Percentiles rank a stretch among this genome's conserved stretches.
These are phyloP conservation scores for Nomada fucata DNA, from an alignment of 2,888 invertebrate genomes.

Conservation along the genomic window DNA sequence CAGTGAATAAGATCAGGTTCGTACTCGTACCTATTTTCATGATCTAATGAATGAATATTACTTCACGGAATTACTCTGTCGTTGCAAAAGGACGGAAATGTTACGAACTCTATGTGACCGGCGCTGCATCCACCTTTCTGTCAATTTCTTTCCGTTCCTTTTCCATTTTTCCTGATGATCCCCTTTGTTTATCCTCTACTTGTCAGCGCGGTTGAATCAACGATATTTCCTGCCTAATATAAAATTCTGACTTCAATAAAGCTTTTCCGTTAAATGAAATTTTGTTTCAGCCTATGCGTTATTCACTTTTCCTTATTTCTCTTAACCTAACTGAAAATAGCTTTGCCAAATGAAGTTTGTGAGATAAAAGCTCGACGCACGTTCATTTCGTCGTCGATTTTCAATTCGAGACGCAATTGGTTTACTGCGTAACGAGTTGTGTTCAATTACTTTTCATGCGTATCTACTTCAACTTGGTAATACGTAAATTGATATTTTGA, in stretches of 20 bases:
- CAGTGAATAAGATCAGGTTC: conserved; percentile 58
- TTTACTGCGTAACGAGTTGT: conserved; percentile 19
- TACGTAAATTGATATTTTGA: background rate
- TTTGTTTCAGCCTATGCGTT: background rate
- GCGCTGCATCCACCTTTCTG: conserved; percentile 58
- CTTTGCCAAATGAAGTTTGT: conserved; percentile 8
- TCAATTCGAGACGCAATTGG: background rate
- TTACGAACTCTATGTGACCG: conserved; percentile 49
- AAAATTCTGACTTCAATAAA: background rate
- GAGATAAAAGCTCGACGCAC: background rate
- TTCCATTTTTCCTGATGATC: conserved; percentile 24
- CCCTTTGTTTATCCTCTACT: background rate
- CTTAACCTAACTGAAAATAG: conserved; percentile 61
- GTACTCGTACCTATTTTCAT: conserved; percentile 47
- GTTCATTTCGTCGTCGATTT: background rate
- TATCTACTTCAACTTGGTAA: background rate
- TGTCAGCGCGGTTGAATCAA: background rate
- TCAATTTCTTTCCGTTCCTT: conserved; percentile 52
- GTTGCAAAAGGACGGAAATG: conserved; percentile 15
- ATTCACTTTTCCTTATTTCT: conserved; percentile 57
- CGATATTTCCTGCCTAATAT: background rate
- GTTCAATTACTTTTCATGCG: too few species aligned
- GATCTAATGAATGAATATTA: conserved; percentile 3
- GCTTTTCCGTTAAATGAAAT: background rate
- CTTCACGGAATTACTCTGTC: background rate